phyloP scores from a whole-genome alignment of 1,140 invertebrate species.

The Drosophila lacteicornis region DNA sequence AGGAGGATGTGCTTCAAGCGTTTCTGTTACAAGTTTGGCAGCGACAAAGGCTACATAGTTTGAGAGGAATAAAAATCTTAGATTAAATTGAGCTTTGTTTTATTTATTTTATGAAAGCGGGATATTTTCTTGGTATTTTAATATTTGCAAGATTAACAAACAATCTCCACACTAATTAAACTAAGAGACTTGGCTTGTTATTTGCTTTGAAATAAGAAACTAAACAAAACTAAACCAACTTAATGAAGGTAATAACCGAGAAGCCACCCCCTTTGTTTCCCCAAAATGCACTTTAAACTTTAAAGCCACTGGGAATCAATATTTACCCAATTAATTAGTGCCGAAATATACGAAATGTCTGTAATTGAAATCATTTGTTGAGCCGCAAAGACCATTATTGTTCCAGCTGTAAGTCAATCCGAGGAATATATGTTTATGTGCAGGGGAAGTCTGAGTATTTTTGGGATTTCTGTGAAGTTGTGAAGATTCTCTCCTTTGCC shows the following conservation, averaged over 20 bases:
- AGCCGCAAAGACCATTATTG: conserved; percentile 27
- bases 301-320: conserved; percentile 10
- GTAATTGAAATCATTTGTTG: conserved; percentile 34
- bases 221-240: background rate
- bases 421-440: background rate
- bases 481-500: conserved; percentile 22
- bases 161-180: too few relatives aligned
- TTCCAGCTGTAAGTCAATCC: conserved; percentile 27
- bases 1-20: conserved; percentile 66
- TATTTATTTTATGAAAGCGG: too few relatives aligned
- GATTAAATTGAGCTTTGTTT: background rate
- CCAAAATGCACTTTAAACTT: conserved; percentile 3
- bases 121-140: too few relatives aligned
- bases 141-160: too few relatives aligned
- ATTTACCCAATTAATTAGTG: conserved; percentile 25
- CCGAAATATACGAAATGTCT: background rate
- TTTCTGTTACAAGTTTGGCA: conserved; percentile 61
- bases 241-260: background rate
- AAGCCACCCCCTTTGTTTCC: background rate
- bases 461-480: conserved; percentile 6
- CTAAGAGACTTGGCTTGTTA: too few relatives aligned
- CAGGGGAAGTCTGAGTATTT: background rate
- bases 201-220: too few relatives aligned
- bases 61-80: background rate
- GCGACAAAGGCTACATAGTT: conserved; percentile 61